phyloP scores from a whole-genome alignment of 1,140 invertebrate species.

The Ceratina japonica region DNA sequence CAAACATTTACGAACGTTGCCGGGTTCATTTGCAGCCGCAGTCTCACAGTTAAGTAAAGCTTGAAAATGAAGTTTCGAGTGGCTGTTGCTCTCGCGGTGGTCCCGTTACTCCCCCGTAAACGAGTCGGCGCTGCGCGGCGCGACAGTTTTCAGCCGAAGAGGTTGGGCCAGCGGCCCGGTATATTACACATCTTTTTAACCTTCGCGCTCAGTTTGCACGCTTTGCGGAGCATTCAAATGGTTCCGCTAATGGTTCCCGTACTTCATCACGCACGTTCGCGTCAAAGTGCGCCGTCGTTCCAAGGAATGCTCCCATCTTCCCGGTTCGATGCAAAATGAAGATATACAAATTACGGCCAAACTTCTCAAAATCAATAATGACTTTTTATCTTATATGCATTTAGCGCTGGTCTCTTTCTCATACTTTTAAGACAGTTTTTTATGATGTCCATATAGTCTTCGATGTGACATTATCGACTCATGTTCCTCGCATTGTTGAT shows the following conservation, averaged over 20 bases:
- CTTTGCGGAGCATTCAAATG: constrained; percentile 79
- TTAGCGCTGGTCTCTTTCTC: too few species aligned
- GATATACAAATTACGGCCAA: too few species aligned
- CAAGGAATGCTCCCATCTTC: not conserved
- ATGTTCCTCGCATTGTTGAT: too few species aligned
- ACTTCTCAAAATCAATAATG: too few species aligned
- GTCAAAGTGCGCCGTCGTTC: constrained; percentile 71
- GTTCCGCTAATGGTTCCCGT: constrained; percentile 75
- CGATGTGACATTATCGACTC: too few species aligned
- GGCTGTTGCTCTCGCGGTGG: constrained; percentile 57
- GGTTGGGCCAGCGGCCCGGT: constrained; percentile 73
- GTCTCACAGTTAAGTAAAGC: constrained; percentile 25
- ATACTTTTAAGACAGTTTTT: too few species aligned
- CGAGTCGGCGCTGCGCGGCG: constrained; percentile 63
- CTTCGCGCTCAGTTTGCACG: constrained; percentile 69
- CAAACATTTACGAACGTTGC: constrained; percentile 12
- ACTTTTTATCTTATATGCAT: too few species aligned
- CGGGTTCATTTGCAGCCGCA: constrained; percentile 31
- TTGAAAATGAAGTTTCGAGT: constrained; percentile 68
- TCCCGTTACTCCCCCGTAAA: constrained; percentile 62
- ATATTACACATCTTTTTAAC: constrained; percentile 77
- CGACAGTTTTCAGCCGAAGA: constrained; percentile 70
- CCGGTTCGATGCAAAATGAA: too few species aligned
- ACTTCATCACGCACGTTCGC: constrained; percentile 56
- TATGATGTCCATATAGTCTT: too few species aligned